Conservation (phyloP, 2,797 vertebrate genomes). For the Argyrosomus regius region DNA sequence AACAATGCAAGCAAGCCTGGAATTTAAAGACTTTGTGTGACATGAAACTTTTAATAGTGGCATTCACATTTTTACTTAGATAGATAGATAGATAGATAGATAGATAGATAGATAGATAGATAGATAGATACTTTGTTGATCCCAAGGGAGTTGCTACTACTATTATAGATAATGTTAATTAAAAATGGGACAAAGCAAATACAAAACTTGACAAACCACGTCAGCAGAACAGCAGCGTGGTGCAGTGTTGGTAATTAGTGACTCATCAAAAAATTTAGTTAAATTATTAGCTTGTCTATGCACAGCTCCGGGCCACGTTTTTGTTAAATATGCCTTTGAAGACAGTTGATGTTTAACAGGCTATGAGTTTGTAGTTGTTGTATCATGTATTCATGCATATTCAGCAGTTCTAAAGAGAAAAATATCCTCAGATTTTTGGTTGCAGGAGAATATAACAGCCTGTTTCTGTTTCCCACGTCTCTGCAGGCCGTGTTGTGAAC, state of each 20-base stretch:
- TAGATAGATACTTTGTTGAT: no score
- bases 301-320: neutral
- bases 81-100: no score
- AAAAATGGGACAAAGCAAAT: neutral
- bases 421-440: neutral
- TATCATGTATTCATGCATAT: neutral
- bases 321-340: neutral
- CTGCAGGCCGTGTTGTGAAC: constrained; percentile 90
- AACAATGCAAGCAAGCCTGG: constrained; percentile 8
- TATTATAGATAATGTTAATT: neutral
- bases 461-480: neutral
- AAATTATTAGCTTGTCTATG: constrained; percentile 7
- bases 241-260: neutral
- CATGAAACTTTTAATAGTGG: neutral
- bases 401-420: neutral
- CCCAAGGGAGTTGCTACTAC: neutral
- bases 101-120: no score
- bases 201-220: neutral
- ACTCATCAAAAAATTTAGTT: neutral
- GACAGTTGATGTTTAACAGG: neutral
- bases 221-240: neutral
- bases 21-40: neutral
- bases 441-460: neutral
- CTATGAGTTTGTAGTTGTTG: constrained; percentile 7
- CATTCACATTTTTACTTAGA: no score